These are phyloP conservation scores for Agrypnia vestita DNA, from an alignment of 1,140 invertebrate species.

Conservation along the genomic window DNA sequence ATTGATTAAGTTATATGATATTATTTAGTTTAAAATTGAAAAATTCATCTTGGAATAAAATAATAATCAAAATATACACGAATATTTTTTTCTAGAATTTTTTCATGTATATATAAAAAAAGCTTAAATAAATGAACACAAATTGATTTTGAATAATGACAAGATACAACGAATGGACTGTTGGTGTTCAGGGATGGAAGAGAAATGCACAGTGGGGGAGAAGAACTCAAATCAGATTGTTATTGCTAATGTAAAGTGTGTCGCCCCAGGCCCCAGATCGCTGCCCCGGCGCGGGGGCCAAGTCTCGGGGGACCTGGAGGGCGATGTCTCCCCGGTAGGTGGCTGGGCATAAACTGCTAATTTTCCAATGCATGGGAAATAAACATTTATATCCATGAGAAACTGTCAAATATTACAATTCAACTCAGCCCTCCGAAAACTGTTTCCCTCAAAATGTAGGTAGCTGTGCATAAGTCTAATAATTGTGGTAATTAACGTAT, in stretches of 20 bases:
- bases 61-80: no score
- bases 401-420: no score
- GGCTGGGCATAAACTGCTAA: conserved; percentile 41
- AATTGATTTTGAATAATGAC: neutral
- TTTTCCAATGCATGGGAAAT: conserved; percentile 33
- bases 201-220: conserved; percentile 7
- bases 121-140: no score
- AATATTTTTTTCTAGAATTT: no score
- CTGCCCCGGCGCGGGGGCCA: conserved; percentile 3
- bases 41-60: no score
- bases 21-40: no score
- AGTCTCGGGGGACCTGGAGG: neutral
- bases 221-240: conserved; percentile 39
- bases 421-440: no score
- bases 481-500: no score
- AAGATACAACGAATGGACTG: neutral
- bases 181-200: conserved; percentile 3
- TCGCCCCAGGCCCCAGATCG: neutral
- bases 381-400: neutral
- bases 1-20: no score
- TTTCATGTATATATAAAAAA: no score
- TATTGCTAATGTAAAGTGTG: conserved; percentile 40
- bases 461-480: no score
- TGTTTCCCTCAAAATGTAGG: no score
- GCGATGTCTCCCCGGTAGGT: neutral